Percentiles rank a stretch among this genome's conserved stretches.
Conservation (phyloP, 1,140 invertebrate genomes). For the Oedothorax gibbosus region DNA sequence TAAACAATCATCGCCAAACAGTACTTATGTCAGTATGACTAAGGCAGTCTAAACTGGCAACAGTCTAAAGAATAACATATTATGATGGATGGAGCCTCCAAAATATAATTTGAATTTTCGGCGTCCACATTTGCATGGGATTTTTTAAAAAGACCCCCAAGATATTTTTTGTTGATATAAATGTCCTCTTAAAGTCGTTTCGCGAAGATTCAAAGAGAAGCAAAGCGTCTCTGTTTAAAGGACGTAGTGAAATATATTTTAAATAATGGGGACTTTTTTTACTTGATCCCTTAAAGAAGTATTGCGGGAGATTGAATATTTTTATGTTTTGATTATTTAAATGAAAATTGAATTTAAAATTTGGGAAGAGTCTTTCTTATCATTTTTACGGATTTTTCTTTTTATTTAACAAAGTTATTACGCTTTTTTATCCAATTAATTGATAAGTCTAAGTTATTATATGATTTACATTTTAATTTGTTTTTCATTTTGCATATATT, state of each 20-base stretch:
- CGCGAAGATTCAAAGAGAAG: not conserved
- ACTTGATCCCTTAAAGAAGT: not conserved
- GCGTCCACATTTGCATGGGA: slow-evolving; percentile 50
- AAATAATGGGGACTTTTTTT: not conserved
- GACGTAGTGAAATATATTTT: too few species aligned
- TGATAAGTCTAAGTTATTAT: too few species aligned
- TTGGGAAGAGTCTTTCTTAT: too few species aligned
- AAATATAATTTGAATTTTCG: slow-evolving; percentile 58
- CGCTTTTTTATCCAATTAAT: too few species aligned
- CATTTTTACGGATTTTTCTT: too few species aligned
- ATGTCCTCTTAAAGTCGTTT: slow-evolving; percentile 52
- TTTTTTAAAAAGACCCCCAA: slow-evolving; percentile 30
- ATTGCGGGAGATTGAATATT: too few species aligned
- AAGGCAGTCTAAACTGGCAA: not conserved
- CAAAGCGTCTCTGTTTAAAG: not conserved
- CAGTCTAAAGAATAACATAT: slow-evolving; percentile 34
- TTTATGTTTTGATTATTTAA: too few species aligned
- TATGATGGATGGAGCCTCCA: slow-evolving; percentile 39
- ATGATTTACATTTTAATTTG: too few species aligned
- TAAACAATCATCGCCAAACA: not conserved
- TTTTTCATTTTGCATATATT: too few species aligned
- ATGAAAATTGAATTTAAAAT: too few species aligned
- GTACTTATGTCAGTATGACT: slow-evolving; percentile 27
- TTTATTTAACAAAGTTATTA: too few species aligned
- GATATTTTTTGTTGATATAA: slow-evolving; percentile 51